A percentile compares a stretch with the other conserved stretches of the same genome.
Conservation (phyloP, 1,140 invertebrate genomes). For the Pachyrhynchus sulphureomaculatus region DNA sequence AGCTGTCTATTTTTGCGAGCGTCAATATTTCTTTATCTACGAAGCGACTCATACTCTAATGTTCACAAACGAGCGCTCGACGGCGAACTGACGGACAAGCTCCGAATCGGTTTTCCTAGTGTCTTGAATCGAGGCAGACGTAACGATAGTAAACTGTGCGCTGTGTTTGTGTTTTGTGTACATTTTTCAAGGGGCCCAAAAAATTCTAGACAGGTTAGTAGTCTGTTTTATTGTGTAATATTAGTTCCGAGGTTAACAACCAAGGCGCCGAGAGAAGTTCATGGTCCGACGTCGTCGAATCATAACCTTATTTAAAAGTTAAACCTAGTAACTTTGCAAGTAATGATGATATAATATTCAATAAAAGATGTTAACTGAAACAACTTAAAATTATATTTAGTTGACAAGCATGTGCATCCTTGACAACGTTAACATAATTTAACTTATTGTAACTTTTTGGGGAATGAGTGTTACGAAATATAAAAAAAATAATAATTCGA, state of each 20-base stretch:
- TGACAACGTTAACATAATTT: too few species aligned
- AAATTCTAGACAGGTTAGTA: slow-evolving; percentile 12
- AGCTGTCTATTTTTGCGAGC: not conserved
- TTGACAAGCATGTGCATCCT: too few species aligned
- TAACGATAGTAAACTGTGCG: not conserved
- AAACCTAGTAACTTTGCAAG: too few species aligned
- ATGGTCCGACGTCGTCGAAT: too few species aligned
- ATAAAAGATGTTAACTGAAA: too few species aligned
- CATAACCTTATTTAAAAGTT: too few species aligned
- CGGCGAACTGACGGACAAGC: not conserved
- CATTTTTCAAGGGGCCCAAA: not conserved
- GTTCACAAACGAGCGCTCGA: not conserved
- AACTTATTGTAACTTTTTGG: too few species aligned
- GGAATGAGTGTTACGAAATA: too few species aligned
- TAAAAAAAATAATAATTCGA: too few species aligned
- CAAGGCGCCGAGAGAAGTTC: not conserved
- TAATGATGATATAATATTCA: too few species aligned
- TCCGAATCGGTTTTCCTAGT: not conserved
- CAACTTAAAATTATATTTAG: too few species aligned
- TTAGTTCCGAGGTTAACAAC: slow-evolving; percentile 10
- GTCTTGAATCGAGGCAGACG: not conserved
- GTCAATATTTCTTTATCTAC: not conserved
- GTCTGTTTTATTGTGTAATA: slow-evolving; percentile 9
- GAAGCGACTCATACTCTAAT: not conserved
- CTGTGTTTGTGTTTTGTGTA: slow-evolving; percentile 17